Evolutionary conservation across 2,797 vertebrate species (phyloP), one percentile per base, ranked within the genome.

Genomic region (Anabacerthia variegaticeps): DNA sequence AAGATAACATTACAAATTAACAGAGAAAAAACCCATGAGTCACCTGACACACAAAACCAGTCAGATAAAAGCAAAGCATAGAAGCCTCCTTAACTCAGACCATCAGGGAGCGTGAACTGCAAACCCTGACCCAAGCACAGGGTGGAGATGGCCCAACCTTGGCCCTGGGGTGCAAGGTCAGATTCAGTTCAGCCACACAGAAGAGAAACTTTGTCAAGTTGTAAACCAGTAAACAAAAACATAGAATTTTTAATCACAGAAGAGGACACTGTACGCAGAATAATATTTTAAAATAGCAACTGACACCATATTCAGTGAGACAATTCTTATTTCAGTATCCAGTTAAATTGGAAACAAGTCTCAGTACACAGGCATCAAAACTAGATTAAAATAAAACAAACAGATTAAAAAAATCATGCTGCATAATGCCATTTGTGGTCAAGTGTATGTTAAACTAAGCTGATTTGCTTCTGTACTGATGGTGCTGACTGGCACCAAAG

Each of bases 221-320:
- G 54, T 63, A 88, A 76, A 75, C 36, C 75, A 81, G 49, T 69
- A 71, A 89, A 69, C 9, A 66, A 89, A 14, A 62, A 43, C 14
- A 88, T 1, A 37, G 11, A n/a, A 43, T 43, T 92, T 91, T 79
- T 84, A 61, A 63, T 37, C 34, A n/a, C 6, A 30, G 32, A 69
- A 65, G 59, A 91, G 59, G 27, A 66, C 17, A 72, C 15, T 83
- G 39, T 62, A 37, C 84, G 66, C 58, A 89, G 76, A 85, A 55
- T 14, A 66, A 2, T 83, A 62, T 52, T 78, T 95, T 75, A 48
- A 92, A 94, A 66, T 10, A 79, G 41, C 51, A 89, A 52, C n/a
- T 27, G 71, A 41, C 19, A 78, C 51, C 39, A 75, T 63, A 56
- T 78, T 51, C n/a, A 67, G n/a, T 17, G 34, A 92, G 34, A 17